A percentile compares a stretch with the other conserved stretches of the same genome.
These are phyloP conservation scores for Alexandromys fortis DNA, from an alignment of 2,113 vertebrate species.

Conservation along the genomic window DNA sequence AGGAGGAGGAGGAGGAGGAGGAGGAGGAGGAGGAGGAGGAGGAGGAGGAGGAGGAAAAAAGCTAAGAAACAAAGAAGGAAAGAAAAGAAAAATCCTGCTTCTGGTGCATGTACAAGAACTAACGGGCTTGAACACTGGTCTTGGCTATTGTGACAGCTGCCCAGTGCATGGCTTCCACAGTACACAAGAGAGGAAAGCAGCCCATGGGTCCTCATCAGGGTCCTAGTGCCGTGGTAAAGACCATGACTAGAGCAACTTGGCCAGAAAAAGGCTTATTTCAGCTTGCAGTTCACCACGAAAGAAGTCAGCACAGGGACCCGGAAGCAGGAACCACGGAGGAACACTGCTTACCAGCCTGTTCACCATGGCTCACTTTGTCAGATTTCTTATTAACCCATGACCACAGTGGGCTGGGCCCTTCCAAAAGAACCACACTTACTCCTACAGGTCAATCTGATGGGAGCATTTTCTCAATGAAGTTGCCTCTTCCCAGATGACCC, in stretches of 20 bases:
- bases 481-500: background rate
- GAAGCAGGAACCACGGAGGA: background rate
- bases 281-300: background rate
- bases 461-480: background rate
- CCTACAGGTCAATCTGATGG: background rate
- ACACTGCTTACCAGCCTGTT: background rate
- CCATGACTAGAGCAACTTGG: background rate
- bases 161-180: background rate
- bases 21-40: background rate
- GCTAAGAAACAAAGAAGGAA: background rate
- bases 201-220: background rate
- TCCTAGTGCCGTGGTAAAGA: background rate
- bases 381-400: background rate
- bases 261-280: background rate
- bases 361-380: background rate
- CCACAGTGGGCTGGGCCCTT: background rate
- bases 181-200: background rate
- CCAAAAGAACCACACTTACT: background rate
- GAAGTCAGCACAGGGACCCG: background rate
- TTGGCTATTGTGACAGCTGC: background rate
- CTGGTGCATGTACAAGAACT: background rate
- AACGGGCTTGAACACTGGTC: background rate
- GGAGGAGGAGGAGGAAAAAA: background rate
- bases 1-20: background rate
- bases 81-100: background rate